Base-by-base conservation (phyloP, 2,113 vertebrate species). In the Morone saxatilis region DNA sequence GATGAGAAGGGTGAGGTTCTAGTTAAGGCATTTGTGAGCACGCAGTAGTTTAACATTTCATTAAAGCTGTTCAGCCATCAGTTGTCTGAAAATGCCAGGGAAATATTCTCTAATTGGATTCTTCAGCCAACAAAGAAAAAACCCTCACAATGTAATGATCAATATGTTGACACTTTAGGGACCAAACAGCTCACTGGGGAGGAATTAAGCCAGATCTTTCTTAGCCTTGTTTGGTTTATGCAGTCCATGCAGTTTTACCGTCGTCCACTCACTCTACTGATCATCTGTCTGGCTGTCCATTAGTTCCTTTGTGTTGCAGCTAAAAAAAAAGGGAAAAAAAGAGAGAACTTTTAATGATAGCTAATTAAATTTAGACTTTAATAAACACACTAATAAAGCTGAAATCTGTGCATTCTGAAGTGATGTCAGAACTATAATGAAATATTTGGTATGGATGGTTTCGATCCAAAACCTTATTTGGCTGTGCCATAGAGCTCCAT, bases 141-240 rank as follows among this genome's bases (percentile, higher is more conserved):
- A 0, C 1, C 7, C 5, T 40, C 65, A 31, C 63, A 71, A 60
- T 61, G 20, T 77, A 63, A 67, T 68, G 70, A 90, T 89, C 85
- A 86, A 88, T 89, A 81, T 59, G 78, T 69, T 78, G 78, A 83
- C 69, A 80, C 87, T 89, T 66, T 71, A 25, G 54, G 62, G 50
- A 72, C 76, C 66, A 83, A 82, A 76, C 65, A 41, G 22, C 63
- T 38, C 14, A n/a, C 14, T 47, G 17, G 69, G 67, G 47, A 65
- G 51, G 53, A 22, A 43, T 78, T 76, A 61, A 80, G 54, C 1
- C 56, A 50, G 70, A 36, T 38, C 69, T 59, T 7, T 60, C 51
- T 79, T 59, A 43, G 38, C 12, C 53, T 62, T 69, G 38, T 70
- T 81, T 83, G 51, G 17, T 61, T 57, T 68, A 41, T 65, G 40